Conservation (phyloP, 2,888 invertebrate species). For the Zygaena filipendulae region DNA sequence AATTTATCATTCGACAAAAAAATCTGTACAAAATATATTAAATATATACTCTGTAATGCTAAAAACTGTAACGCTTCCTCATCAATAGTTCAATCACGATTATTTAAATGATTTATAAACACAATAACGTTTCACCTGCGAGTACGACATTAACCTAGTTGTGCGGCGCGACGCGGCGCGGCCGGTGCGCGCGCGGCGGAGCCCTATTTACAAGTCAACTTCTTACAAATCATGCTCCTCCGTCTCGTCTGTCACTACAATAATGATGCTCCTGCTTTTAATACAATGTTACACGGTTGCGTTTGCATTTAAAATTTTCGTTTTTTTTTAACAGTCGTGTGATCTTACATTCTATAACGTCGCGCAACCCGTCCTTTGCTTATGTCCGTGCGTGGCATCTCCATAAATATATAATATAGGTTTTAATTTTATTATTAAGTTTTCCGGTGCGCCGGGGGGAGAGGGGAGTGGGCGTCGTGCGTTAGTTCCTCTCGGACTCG, state of each 20-base stretch:
- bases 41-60: slow-evolving; percentile 70
- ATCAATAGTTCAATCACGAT: slow-evolving; percentile 65
- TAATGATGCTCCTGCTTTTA: too few relatives aligned
- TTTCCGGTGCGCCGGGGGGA: too few relatives aligned
- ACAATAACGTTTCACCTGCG: slow-evolving; percentile 65
- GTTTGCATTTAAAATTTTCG: slow-evolving; percentile 56
- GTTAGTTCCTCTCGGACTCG: slow-evolving; percentile 77
- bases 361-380: slow-evolving; percentile 62
- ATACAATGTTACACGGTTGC: slow-evolving; percentile 42
- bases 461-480: slow-evolving; percentile 26
- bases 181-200: slow-evolving; percentile 33
- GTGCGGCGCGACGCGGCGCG: slow-evolving; percentile 17
- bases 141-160: slow-evolving; percentile 60
- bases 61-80: slow-evolving; percentile 68
- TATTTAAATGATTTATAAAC: slow-evolving; percentile 68
- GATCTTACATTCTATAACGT: slow-evolving; percentile 49
- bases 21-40: slow-evolving; percentile 71
- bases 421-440: too few relatives aligned
- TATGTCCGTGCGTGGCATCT: slow-evolving; percentile 65
- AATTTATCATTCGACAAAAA: slow-evolving; percentile 71
- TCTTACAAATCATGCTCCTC: slow-evolving; percentile 53
- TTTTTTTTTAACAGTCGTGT: slow-evolving; percentile 50
- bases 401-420: slow-evolving; percentile 63
- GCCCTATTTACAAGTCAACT: slow-evolving; percentile 63
- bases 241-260: slow-evolving; percentile 30